Conservation (phyloP, 2,797 vertebrate genomes). For the Centroberyx gerrardi region DNA sequence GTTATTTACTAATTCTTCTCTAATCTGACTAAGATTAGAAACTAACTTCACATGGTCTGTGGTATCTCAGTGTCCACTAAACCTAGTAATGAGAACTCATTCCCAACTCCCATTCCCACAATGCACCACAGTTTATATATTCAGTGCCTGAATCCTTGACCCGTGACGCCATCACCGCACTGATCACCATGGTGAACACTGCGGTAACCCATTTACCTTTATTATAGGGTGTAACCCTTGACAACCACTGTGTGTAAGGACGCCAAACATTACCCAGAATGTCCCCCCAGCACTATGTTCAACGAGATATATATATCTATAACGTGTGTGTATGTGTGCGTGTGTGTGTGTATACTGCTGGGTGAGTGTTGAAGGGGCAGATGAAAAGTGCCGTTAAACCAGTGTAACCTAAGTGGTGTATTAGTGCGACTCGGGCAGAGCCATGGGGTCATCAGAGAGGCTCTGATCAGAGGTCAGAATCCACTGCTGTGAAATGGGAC, state of each 20-base stretch:
- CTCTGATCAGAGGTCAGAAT: conserved; percentile 71
- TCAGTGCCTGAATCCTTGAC: conserved; percentile 17
- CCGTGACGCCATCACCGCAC: conserved; percentile 4
- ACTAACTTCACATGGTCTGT: background rate
- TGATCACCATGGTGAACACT: conserved; percentile 17
- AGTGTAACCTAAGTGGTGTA: conserved; percentile 61
- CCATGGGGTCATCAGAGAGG: conserved; percentile 57
- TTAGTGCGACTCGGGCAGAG: conserved; percentile 54
- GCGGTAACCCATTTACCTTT: conserved; percentile 29
- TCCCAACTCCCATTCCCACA: conserved; percentile 11
- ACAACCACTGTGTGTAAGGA: conserved; percentile 31
- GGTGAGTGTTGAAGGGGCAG: conserved; percentile 17
- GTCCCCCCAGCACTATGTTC: background rate
- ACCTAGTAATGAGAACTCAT: background rate
- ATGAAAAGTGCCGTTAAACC: conserved; percentile 61
- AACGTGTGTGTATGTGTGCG: background rate
- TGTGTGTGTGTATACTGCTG: background rate
- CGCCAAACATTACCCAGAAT: conserved; percentile 13
- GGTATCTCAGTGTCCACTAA: background rate
- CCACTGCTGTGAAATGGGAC: conserved; percentile 71
- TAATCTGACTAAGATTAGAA: background rate
- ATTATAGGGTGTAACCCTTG: conserved; percentile 26
- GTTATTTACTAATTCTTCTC: background rate
- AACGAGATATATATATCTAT: conserved; percentile 2
- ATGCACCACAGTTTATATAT: background rate